Evolutionary conservation across 2,888 invertebrate species (phyloP).

Genomic region (Erebia aethiops): DNA sequence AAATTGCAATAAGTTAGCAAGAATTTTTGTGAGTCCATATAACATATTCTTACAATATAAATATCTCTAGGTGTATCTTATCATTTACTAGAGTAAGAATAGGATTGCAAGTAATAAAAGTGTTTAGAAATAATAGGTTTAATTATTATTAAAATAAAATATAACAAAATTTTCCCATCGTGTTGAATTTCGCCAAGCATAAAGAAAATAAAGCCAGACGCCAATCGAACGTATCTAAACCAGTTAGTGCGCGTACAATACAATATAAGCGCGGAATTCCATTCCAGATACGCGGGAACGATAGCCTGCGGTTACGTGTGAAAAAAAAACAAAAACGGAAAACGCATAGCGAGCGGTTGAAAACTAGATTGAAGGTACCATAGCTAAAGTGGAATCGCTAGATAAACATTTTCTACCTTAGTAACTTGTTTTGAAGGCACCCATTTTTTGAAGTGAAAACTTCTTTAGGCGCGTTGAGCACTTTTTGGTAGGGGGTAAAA

Average conservation of each 20-base stretch:
- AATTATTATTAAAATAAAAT: conserved; percentile 4
- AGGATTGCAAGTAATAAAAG: too few relatives aligned
- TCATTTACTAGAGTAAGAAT: too few relatives aligned
- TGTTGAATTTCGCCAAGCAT: conserved; percentile 17
- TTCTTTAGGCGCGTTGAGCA: too few relatives aligned
- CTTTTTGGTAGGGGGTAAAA: too few relatives aligned
- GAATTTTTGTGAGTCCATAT: neutral
- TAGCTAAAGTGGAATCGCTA: conserved; percentile 24
- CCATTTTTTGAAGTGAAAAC: too few relatives aligned
- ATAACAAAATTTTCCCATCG: conserved; percentile 4
- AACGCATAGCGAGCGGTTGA: conserved; percentile 32
- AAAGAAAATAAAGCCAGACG: conserved; percentile 33
- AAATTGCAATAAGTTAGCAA: neutral
- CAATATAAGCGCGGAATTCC: conserved; percentile 40
- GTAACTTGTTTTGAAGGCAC: neutral
- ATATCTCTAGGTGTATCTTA: too few relatives aligned
- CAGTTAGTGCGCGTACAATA: conserved; percentile 39
- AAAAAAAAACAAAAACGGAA: conserved; percentile 25
- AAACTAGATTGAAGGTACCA: conserved; percentile 21
- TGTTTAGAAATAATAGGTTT: too few relatives aligned
- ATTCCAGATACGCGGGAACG: conserved; percentile 38
- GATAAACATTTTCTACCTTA: conserved; percentile 2
- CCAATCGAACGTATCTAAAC: conserved; percentile 41
- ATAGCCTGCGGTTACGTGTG: conserved; percentile 40
- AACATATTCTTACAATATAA: neutral